phyloP scores from a whole-genome alignment of 2,113 vertebrate species.

The Pelodiscus sinensis region DNA sequence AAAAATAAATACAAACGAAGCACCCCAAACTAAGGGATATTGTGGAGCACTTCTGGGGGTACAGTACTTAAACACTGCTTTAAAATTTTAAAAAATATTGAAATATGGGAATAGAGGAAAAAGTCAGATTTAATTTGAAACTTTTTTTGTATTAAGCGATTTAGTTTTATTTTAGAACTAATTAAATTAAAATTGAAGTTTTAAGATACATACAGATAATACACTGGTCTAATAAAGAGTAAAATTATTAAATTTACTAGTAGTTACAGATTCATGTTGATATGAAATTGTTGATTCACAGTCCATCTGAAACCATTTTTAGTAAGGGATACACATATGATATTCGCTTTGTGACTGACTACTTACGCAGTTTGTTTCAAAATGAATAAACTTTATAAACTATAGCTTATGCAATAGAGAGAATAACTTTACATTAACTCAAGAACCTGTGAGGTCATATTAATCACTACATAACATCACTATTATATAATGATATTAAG shows the following conservation, averaged over 20 bases:
- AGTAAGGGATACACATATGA: conserved; percentile 6
- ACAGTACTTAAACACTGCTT: neutral
- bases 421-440: neutral
- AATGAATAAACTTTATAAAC: neutral
- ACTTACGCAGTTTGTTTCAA: neutral
- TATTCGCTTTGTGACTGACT: conserved; percentile 20
- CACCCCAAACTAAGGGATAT: neutral
- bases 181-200: neutral
- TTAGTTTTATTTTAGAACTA: neutral
- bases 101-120: neutral
- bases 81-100: neutral
- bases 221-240: neutral
- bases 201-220: neutral
- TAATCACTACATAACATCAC: neutral
- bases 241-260: neutral
- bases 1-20: neutral
- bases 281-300: conserved; percentile 27
- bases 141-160: neutral
- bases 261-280: neutral
- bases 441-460: neutral
- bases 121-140: accelerated
- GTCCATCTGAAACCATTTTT: conserved; percentile 29
- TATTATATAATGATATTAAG: neutral
- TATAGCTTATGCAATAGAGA: neutral
- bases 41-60: neutral